Percentiles rank a stretch among this genome's conserved stretches.
These are phyloP conservation scores for Thryonomys swinderianus DNA, from an alignment of 2,113 vertebrate genomes.

Conservation along the genomic window DNA sequence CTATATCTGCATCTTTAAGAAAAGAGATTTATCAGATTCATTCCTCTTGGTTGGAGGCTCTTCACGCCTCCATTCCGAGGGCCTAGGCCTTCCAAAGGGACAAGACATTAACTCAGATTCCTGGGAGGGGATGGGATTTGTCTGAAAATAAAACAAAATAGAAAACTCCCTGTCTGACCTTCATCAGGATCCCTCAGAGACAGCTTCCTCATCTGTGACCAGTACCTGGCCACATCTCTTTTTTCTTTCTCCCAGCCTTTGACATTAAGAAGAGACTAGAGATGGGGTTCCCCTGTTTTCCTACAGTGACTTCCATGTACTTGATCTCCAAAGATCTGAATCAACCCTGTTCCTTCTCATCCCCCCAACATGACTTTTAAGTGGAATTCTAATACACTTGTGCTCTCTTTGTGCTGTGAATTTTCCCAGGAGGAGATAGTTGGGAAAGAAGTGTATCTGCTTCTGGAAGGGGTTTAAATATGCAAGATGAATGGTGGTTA, in stretches of 20 bases:
- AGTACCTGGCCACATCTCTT: neutral
- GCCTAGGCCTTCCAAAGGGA: neutral
- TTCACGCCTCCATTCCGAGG: neutral
- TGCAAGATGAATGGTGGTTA: neutral
- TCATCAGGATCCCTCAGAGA: neutral
- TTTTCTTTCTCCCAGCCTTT: neutral
- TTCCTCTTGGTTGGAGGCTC: neutral
- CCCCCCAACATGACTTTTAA: neutral
- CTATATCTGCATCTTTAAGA: neutral
- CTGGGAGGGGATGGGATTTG: too few species aligned
- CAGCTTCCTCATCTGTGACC: neutral
- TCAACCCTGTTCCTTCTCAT: neutral
- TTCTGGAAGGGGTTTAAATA: neutral
- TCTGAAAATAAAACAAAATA: neutral
- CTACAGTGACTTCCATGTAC: neutral
- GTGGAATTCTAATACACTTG: constrained; percentile 49
- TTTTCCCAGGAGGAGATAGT: constrained; percentile 27
- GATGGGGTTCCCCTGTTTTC: neutral
- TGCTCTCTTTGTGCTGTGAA: too few species aligned
- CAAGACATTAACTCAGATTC: neutral
- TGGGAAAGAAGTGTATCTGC: neutral
- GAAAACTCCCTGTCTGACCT: neutral
- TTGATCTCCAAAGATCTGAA: neutral
- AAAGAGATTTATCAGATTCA: neutral
- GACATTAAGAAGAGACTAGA: neutral